phyloP scores from a whole-genome alignment of 1,140 invertebrate genomes.

The Whitmania pigra region DNA sequence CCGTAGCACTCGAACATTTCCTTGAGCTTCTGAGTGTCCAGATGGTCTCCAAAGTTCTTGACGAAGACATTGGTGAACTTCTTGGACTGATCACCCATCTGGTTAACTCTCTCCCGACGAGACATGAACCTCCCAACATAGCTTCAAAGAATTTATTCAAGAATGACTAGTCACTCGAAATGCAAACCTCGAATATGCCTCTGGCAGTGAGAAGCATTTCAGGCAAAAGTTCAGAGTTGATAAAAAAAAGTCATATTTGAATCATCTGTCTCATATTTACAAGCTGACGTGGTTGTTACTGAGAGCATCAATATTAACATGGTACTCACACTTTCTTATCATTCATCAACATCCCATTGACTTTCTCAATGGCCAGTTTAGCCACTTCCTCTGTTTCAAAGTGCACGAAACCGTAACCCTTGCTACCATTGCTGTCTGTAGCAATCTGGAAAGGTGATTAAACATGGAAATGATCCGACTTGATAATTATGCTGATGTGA shows the following conservation, averaged over 20 bases:
- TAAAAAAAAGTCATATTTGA: background rate
- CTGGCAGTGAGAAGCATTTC: background rate
- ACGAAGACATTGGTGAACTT: constrained; percentile 98
- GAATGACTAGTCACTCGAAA: background rate
- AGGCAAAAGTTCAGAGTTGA: background rate
- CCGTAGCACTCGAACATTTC: constrained; percentile 91
- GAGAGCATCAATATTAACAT: background rate
- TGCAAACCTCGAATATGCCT: no score
- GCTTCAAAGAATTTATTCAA: constrained; percentile 29
- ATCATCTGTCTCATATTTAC: background rate
- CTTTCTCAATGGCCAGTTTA: constrained; percentile 78
- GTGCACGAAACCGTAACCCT: constrained; percentile 99
- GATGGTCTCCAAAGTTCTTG: constrained; percentile 93
- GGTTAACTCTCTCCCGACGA: constrained; percentile 88
- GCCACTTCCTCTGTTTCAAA: constrained; percentile 99
- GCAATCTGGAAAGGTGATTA: constrained; percentile 48
- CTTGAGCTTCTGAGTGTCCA: constrained; percentile 78
- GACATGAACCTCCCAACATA: constrained; percentile 95
- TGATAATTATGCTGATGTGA: no score
- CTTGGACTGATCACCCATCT: constrained; percentile 87
- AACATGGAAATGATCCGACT: no score
- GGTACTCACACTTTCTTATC: constrained; percentile 68
- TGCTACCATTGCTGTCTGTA: constrained; percentile 85
- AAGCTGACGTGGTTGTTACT: no score
- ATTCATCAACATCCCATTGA: constrained; percentile 87